Percentiles rank a stretch among this genome's conserved stretches.
Conservation (phyloP, 2,888 invertebrate genomes). For the Halictus quadricinctus region DNA sequence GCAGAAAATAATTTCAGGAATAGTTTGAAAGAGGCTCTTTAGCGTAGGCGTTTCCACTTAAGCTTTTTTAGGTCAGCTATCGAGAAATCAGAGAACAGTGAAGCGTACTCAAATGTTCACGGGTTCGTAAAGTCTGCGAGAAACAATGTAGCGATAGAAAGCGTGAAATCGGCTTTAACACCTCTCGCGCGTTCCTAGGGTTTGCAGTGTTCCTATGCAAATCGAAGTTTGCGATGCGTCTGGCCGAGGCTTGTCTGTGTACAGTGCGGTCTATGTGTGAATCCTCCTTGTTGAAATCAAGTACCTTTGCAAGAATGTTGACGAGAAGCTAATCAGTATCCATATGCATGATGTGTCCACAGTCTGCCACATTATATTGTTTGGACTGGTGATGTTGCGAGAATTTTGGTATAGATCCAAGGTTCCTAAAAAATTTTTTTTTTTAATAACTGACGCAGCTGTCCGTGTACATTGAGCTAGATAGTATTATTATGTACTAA, state of each 20-base stretch:
- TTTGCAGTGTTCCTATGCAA: slow-evolving; percentile 53
- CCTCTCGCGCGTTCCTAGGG: slow-evolving; percentile 14
- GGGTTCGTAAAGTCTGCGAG: background rate
- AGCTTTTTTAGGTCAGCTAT: slow-evolving; percentile 52
- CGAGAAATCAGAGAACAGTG: slow-evolving; percentile 32
- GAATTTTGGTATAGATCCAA: background rate
- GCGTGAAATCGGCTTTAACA: slow-evolving; percentile 19
- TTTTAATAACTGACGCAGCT: background rate
- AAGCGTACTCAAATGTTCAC: slow-evolving; percentile 14
- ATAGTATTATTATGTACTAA: background rate
- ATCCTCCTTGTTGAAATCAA: background rate
- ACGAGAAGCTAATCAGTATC: background rate
- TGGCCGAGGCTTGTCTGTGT: background rate
- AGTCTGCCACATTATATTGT: background rate
- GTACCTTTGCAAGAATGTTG: background rate
- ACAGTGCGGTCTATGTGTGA: background rate
- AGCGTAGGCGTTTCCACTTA: slow-evolving; percentile 36
- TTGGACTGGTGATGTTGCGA: background rate
- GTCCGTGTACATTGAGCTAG: background rate
- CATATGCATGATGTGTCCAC: background rate
- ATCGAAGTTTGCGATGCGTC: slow-evolving; percentile 48
- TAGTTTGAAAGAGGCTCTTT: background rate
- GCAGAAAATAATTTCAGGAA: background rate
- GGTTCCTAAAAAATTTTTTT: background rate
- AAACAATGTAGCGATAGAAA: slow-evolving; percentile 21